Percentiles rank a stretch among this genome's conserved stretches.
Evolutionary conservation across 2,888 invertebrate genomes (phyloP).

Genomic region (Caenorhabditis sp.): DNA sequence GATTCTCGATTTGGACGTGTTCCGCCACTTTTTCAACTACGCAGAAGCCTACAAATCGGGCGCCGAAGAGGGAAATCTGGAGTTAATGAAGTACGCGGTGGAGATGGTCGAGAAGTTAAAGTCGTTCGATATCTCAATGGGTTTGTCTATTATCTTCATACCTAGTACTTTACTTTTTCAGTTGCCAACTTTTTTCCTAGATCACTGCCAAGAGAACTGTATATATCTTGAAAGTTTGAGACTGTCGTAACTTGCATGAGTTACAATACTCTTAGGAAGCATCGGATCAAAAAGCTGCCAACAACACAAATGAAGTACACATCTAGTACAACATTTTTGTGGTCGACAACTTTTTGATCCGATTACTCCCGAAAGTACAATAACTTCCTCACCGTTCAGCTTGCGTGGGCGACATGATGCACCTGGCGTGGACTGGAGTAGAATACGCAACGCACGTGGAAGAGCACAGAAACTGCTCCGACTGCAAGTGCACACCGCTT

Average conservation of each 20-base stretch:
- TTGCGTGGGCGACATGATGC: constrained; percentile 74
- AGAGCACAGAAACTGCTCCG: constrained; percentile 71
- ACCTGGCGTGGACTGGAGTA: constrained; percentile 75
- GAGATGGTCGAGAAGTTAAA: constrained; percentile 61
- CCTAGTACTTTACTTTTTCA: not conserved
- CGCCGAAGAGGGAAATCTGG: constrained; percentile 72
- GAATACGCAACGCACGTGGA: constrained; percentile 76
- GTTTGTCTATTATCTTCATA: constrained; percentile 27
- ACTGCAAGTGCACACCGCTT: constrained; percentile 74
- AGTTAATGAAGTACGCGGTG: constrained; percentile 69
- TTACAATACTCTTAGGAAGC: no score
- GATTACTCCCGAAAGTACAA: no score
- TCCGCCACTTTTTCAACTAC: constrained; percentile 71
- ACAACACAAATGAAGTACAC: no score
- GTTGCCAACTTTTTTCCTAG: no score
- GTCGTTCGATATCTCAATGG: constrained; percentile 65
- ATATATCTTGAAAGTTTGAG: no score
- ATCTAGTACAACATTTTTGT: no score
- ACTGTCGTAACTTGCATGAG: no score
- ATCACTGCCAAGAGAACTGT: no score
- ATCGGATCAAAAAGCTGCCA: no score
- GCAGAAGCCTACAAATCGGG: constrained; percentile 61
- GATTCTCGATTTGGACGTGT: constrained; percentile 75
- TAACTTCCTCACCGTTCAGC: constrained; percentile 54
- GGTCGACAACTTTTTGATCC: no score